phyloP scores from a whole-genome alignment of 2,797 vertebrate genomes.

The Arctocebus calabarensis region DNA sequence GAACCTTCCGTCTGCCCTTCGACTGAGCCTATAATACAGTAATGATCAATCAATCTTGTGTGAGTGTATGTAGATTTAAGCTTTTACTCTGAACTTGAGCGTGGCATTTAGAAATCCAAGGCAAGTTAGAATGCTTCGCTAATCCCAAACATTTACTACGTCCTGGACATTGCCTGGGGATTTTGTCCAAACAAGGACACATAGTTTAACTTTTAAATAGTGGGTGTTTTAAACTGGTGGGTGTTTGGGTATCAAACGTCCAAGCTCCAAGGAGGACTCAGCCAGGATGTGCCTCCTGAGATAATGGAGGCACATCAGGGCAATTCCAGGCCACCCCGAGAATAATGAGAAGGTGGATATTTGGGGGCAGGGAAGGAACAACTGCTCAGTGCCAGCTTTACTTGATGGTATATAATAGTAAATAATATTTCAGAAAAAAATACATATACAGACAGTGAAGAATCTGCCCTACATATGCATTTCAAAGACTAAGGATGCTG shows the following conservation, averaged over 20 bases:
- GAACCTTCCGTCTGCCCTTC: background rate
- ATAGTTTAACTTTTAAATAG: slow-evolving; percentile 16
- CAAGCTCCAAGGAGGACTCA: background rate
- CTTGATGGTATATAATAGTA: background rate
- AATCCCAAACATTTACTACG: slow-evolving; percentile 54
- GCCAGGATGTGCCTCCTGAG: background rate
- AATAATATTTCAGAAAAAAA: slow-evolving; percentile 22
- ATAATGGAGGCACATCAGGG: background rate
- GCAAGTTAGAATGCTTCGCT: background rate
- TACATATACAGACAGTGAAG: background rate
- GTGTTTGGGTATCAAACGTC: background rate
- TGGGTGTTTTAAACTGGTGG: slow-evolving; percentile 24
- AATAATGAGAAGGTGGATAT: background rate
- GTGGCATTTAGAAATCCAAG: slow-evolving; percentile 55
- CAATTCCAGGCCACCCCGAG: background rate
- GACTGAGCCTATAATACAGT: background rate
- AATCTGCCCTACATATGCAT: rapidly evolving
- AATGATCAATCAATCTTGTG: slow-evolving; percentile 13
- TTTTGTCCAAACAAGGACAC: slow-evolving; percentile 52
- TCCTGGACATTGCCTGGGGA: background rate
- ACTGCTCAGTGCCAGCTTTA: background rate
- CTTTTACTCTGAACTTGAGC: slow-evolving; percentile 50
- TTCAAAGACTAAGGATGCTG: background rate
- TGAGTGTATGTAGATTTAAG: slow-evolving; percentile 38
- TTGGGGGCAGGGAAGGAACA: background rate